Evolutionary conservation across 2,888 invertebrate genomes (phyloP).

Genomic region (Gymnocheta viridis): DNA sequence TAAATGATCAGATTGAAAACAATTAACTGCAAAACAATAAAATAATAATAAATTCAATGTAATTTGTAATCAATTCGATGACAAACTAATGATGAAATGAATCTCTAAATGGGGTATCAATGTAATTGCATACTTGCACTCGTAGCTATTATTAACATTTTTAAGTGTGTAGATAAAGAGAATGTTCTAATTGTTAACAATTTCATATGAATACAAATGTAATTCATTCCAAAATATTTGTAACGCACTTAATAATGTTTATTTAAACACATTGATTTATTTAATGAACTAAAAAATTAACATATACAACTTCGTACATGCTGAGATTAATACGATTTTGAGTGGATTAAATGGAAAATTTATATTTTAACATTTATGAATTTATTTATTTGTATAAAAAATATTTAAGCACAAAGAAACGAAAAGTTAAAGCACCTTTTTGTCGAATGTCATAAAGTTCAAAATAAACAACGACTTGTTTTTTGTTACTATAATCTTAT

Average conservation of each 20-base stretch:
- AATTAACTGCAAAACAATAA: not conserved
- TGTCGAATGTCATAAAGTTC: not conserved
- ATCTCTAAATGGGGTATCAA: not conserved
- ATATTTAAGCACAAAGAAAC: not conserved
- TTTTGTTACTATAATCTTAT: not conserved
- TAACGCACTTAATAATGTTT: slow-evolving; percentile 3
- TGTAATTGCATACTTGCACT: too few species aligned
- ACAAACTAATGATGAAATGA: not conserved
- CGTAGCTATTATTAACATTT: too few species aligned
- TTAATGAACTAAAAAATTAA: not conserved
- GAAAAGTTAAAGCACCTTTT: not conserved
- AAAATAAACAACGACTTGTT: not conserved
- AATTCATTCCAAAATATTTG: not conserved
- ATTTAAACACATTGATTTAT: slow-evolving; percentile 18
- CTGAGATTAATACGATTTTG: slow-evolving; percentile 11
- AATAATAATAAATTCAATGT: not conserved
- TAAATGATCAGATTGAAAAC: not conserved
- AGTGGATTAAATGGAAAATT: not conserved
- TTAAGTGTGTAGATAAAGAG: not conserved
- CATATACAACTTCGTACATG: not conserved
- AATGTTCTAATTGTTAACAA: slow-evolving; percentile 15
- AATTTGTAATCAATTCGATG: not conserved
- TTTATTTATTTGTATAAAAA: not conserved
- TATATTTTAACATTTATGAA: not conserved
- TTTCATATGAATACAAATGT: not conserved